Percentiles rank a stretch among this genome's conserved stretches.
Evolutionary conservation across 2,888 invertebrate species (phyloP).

Genomic region (Heteromyza rotundicornis): DNA sequence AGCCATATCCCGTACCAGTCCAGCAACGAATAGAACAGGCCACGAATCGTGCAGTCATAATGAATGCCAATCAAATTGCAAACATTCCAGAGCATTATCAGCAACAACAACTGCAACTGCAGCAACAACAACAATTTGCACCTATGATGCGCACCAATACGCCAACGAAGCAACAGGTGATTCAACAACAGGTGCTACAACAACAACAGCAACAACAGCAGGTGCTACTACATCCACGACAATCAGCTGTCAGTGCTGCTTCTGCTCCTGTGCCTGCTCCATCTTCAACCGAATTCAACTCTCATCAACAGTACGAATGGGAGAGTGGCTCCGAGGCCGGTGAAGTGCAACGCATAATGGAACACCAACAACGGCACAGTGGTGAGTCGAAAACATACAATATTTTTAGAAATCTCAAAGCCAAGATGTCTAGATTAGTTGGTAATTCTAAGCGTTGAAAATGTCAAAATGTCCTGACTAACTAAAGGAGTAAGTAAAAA

Average conservation of each 20-base stretch:
- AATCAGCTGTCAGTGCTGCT: constrained; percentile 15
- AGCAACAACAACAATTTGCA: constrained; percentile 33
- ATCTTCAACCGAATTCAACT: constrained; percentile 14
- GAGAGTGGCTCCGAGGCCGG: constrained; percentile 78
- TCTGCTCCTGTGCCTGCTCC: too few species aligned
- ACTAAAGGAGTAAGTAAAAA: too few species aligned
- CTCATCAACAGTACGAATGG: constrained; percentile 64
- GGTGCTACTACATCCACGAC: constrained; percentile 29
- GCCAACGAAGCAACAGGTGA: constrained; percentile 30
- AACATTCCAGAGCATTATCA: constrained; percentile 25
- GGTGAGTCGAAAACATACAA: constrained; percentile 37
- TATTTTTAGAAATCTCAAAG: constrained; percentile 34
- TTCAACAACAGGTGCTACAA: constrained; percentile 24
- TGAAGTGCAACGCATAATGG: constrained; percentile 71
- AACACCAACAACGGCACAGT: constrained; percentile 35
- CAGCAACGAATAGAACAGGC: background rate
- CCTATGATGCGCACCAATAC: constrained; percentile 23
- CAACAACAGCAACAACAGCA: constrained; percentile 28
- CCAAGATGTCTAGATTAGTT: background rate
- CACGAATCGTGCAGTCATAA: background rate
- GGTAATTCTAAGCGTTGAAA: background rate
- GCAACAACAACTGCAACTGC: constrained; percentile 20
- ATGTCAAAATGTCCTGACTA: too few species aligned
- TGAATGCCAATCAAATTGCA: background rate
- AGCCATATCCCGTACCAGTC: constrained; percentile 41